phyloP scores from a whole-genome alignment of 2,113 vertebrate species.

The Tetrax tetrax region DNA sequence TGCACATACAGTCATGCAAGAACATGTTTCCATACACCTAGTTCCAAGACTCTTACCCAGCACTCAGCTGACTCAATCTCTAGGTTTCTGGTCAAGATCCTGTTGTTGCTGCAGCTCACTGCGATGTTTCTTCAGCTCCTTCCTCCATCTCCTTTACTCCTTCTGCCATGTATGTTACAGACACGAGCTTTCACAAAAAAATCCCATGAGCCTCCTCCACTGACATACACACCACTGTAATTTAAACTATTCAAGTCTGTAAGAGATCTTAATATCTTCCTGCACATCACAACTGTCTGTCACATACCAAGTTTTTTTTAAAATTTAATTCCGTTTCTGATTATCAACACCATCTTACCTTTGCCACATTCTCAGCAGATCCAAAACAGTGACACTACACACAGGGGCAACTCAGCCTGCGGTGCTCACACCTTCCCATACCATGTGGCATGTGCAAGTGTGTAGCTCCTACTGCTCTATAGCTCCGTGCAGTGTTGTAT shows the following conservation, averaged over 20 bases:
- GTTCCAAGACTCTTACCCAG: not conserved
- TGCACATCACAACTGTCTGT: not conserved
- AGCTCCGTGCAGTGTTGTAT: not conserved
- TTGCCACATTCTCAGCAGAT: not conserved
- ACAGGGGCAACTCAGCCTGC: not conserved
- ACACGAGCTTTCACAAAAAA: not conserved
- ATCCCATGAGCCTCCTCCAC: not conserved
- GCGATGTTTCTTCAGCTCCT: not conserved
- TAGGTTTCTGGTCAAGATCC: not conserved
- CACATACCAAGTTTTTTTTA: not conserved
- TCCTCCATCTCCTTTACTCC: not conserved
- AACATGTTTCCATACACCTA: not conserved
- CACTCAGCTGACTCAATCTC: not conserved
- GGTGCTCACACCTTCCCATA: not conserved
- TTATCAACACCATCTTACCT: not conserved
- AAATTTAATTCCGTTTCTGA: not conserved
- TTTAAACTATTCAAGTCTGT: not conserved
- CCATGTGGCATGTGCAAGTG: fast-evolving
- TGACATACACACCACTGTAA: not conserved
- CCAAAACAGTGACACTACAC: not conserved
- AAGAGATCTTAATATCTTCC: not conserved
- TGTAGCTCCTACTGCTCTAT: not conserved
- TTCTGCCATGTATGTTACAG: not conserved
- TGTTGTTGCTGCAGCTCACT: not conserved
- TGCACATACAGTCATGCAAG: not conserved